Base-by-base conservation (phyloP, 2,113 vertebrate genomes). In the Oncorhynchus keta region DNA sequence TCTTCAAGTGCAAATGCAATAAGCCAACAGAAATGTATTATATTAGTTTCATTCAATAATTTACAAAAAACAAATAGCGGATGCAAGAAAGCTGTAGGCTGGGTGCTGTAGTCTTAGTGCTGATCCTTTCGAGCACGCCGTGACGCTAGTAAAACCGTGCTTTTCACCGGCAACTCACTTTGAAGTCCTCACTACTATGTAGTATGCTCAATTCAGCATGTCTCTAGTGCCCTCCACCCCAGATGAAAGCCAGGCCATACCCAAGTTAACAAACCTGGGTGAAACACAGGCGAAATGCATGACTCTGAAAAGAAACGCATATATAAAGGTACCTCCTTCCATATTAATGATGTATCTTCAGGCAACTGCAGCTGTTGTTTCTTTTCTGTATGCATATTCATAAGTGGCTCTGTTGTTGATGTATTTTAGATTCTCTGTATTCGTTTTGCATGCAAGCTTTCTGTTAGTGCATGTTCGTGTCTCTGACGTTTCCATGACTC, bases 1-100 rank as follows among this genome's bases (percentile, higher is more conserved):
- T 76, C 77, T 81, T 89, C 80, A 82, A 92, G 92, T 93, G 90
- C 91, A 93, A 94, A 90, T 91, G 86, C 87, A 85, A 80, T 73
- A 90, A 93, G 86, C 88, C 85, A 93, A 88, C 88, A 86, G 84
- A 89, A 87, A 80, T 77, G 79, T 84, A 81, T 89, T 70, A 51
- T 78, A 84, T 73, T 78, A 70, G 32, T 83, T 84, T 88, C 66
- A 86, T 87, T 91, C 76, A 90, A 90, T 90, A 90, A 91, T 85
- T 89, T 91, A 92, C 86, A 65, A 65, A 57, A 81, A 57, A 22
- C n/a, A 77, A 73, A 76, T 12, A 28, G 45, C 76, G 78, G 26
- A 26, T 18, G 59, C 13, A 35, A 55, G 14, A 48, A 51, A 51
- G 79, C 86, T 86, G 86, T 78, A 87, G 85, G 85, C 86, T 85